Evolutionary conservation across 2,113 vertebrate genomes (phyloP), one percentile per base, ranked within the genome.

Genomic region (Gallinago jamesoni): DNA sequence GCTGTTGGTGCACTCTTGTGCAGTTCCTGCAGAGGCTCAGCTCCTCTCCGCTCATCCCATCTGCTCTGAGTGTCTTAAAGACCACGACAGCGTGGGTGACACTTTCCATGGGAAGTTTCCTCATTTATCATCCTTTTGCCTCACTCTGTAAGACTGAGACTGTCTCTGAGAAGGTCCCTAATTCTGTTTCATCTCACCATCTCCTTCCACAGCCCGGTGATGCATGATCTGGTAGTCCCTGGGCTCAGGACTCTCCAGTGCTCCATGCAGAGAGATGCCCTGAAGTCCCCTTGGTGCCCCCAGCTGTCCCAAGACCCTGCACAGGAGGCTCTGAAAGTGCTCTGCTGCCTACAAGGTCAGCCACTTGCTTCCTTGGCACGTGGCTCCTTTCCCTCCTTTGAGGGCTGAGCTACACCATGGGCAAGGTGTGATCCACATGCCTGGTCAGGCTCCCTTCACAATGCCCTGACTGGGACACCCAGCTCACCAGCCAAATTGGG

Each of bases 1-100:
- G 2, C 31, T 45, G 25, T 0, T 24, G 52, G n/a, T 31, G 25
- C 50, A 39, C 15, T 47, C 7, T 0, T 5, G 9, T 37, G 27
- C 0, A 0, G 12, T 3, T 45, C 56, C 43, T 48, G n/a, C 64
- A 53, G 62, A 39, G 33, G 45, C 31, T 48, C 33, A 11, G 53
- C 43, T 77, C 37, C 39, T 56, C 57, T 69, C 55, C 19, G 15
- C 37, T 59, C 7, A 35, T 68, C 41, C 74, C 27, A 41, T 33
- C 37, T 55, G 48, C 53, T 24, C 24, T 27, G 60, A 50, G 14
- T 31, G 24, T 5, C 67, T 70, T 76, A 43, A 59, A 82, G 31
- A 75, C 64, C 66, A 9, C 23, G 20, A 30, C 33, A 8, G 4
- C 6, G 10, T 45, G 70, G 19, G 19, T 59, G 43, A 78, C 53